These are phyloP conservation scores for Mycteria americana DNA, from an alignment of 2,797 vertebrate species.

Conservation along the genomic window DNA sequence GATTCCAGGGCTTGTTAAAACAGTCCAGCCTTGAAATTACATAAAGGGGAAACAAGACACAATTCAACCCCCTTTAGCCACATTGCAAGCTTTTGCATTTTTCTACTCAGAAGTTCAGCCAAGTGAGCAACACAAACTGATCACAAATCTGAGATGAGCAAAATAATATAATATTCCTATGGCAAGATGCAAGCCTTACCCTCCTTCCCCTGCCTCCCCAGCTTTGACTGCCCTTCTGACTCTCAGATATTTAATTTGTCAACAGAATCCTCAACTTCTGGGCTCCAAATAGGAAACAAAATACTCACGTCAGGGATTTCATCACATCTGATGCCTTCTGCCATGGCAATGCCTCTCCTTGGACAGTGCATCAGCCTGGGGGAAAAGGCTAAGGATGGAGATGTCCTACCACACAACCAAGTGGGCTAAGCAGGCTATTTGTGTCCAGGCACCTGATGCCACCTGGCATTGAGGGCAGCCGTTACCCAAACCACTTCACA, in stretches of 20 bases:
- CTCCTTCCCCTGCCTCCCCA: not conserved
- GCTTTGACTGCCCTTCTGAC: not conserved
- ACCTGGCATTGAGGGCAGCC: rapidly evolving
- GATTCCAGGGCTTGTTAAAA: not conserved
- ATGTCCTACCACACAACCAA: not conserved
- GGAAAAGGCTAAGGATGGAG: not conserved
- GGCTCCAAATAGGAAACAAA: not conserved
- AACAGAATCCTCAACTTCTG: not conserved
- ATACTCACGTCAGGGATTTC: not conserved
- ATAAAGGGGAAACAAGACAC: not conserved
- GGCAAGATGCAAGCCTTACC: not conserved
- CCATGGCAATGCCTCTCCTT: not conserved
- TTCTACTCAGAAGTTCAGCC: not conserved
- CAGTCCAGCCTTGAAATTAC: not conserved
- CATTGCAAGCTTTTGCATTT: not conserved
- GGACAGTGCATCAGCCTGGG: not conserved
- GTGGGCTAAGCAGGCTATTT: not conserved
- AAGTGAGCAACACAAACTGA: not conserved
- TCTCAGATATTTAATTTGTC: not conserved
- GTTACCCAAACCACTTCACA: not conserved
- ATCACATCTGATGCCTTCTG: not conserved
- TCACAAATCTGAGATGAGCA: not conserved
- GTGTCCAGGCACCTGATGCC: no score
- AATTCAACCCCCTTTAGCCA: not conserved
- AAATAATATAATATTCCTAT: not conserved